Base-by-base conservation (phyloP, 1,140 invertebrate genomes). In the Calephelis nemesis region DNA sequence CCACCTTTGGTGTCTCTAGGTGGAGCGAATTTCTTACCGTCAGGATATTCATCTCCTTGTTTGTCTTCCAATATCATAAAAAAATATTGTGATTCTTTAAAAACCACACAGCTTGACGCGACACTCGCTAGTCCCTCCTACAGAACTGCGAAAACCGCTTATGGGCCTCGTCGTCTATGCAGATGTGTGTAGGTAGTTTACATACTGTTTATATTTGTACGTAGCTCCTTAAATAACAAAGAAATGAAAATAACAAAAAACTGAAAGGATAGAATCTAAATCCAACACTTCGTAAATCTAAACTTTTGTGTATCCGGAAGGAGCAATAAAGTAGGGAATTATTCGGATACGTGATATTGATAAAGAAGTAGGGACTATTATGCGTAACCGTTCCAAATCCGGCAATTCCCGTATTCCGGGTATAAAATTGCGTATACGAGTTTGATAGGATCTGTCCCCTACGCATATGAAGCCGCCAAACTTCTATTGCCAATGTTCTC, bases 361-460 rank as follows among this genome's bases (percentile, higher is more conserved):
- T 54, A 54, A 54, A 30, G 52, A 54, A 54, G 54, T 58, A 58
- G 54, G 54, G 10, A 58, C 30, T 58, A 58, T 58, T 58, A 58
- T 30, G 19, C 54, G 12, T 39, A 6, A n/a, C 30, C 19, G 10
- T 39, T 60, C 15, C 63, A 63, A 67, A 63, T 52, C 50, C 63
- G 47, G 68, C 40, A 67, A 67, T 69, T 73, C 60, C 62, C 62
- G 47, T 73, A 67, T 63, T 62, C 40, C 62, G 47, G 39, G 30
- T 69, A 67, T 19, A 47, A 68, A 73, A 73, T 73, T 73, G 65
- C 68, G 71, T 73, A 67, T 73, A 67, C 65, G 66, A 48, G 15
- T 63, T 49, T 67, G 67, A 66, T 69, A 69, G 49, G 62, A 69
- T 69, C 64, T 48, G 54, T 65, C 52, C 58, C 64, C 62, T 50